Percentiles rank a stretch among this genome's conserved stretches.
Conservation (phyloP, 1,140 invertebrate genomes). For the Hypsibius dujardini region DNA sequence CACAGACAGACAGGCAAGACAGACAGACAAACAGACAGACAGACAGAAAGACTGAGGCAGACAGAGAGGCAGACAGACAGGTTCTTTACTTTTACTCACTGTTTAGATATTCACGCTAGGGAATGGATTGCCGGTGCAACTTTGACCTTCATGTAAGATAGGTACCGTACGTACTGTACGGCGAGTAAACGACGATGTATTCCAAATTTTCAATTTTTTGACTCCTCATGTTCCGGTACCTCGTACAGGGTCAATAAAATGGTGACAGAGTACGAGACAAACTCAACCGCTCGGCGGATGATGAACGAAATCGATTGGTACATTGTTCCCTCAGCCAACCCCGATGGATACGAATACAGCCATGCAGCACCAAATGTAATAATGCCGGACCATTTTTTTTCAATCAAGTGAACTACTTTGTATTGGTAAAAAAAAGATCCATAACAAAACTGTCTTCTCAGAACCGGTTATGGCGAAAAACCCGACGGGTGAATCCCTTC, state of each 20-base stretch:
- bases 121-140: constrained; percentile 80
- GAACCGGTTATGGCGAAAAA: constrained; percentile 23
- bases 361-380: constrained; percentile 19
- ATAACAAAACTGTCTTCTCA: constrained; percentile 7
- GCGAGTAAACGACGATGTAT: no score
- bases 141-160: constrained; percentile 52
- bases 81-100: neutral
- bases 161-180: neutral
- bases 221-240: neutral
- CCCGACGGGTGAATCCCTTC: constrained; percentile 18
- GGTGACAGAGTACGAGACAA: constrained; percentile 42
- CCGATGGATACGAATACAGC: constrained; percentile 66
- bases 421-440: no score
- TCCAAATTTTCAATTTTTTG: no score
- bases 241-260: constrained; percentile 45
- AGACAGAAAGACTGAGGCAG: no score
- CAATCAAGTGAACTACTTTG: no score
- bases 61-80: constrained; percentile 12
- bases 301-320: constrained; percentile 63
- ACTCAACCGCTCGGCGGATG: constrained; percentile 42
- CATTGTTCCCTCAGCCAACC: constrained; percentile 59
- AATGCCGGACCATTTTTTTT: neutral
- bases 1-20: no score
- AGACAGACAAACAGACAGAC: no score
- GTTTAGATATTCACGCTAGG: constrained; percentile 60